phyloP scores from a whole-genome alignment of 2,888 invertebrate species.

The Bedellia somnulentella region DNA sequence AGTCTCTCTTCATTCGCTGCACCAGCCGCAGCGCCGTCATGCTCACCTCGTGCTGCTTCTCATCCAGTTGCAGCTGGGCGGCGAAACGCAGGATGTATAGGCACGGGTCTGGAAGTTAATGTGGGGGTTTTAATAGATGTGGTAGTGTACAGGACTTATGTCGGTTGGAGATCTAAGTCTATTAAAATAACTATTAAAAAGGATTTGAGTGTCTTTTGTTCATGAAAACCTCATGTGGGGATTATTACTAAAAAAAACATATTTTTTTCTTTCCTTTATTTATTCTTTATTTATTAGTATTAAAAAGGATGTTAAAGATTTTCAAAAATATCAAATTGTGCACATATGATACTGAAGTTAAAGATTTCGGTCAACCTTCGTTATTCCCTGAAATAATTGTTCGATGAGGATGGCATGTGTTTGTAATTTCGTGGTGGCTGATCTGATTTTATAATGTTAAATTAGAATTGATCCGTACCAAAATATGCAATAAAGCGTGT shows the following conservation, averaged over 20 bases:
- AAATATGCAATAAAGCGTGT: too few relatives aligned
- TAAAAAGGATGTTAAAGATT: too few relatives aligned
- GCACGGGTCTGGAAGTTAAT: constrained; percentile 76
- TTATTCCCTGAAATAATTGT: too few relatives aligned
- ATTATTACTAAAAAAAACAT: too few relatives aligned
- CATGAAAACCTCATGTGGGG: too few relatives aligned
- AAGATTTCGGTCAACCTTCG: neutral
- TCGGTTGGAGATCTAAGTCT: too few relatives aligned
- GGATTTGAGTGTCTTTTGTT: too few relatives aligned
- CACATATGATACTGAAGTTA: constrained; percentile 13
- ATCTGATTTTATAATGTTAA: constrained; percentile 55
- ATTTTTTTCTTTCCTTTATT: too few relatives aligned
- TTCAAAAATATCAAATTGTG: too few relatives aligned
- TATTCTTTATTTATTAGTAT: too few relatives aligned
- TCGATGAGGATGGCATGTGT: neutral
- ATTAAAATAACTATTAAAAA: too few relatives aligned
- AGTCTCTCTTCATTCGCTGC: constrained; percentile 97
- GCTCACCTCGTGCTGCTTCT: constrained; percentile 92
- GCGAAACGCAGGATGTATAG: constrained; percentile 95
- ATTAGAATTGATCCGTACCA: too few relatives aligned
- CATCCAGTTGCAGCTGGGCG: constrained; percentile 86
- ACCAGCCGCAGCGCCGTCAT: constrained; percentile 93
- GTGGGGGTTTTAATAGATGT: constrained; percentile 14
- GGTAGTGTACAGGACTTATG: neutral
- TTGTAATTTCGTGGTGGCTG: constrained; percentile 7